These are phyloP conservation scores for Keiferia lycopersicella DNA, from an alignment of 2,888 invertebrate species.

Conservation along the genomic window DNA sequence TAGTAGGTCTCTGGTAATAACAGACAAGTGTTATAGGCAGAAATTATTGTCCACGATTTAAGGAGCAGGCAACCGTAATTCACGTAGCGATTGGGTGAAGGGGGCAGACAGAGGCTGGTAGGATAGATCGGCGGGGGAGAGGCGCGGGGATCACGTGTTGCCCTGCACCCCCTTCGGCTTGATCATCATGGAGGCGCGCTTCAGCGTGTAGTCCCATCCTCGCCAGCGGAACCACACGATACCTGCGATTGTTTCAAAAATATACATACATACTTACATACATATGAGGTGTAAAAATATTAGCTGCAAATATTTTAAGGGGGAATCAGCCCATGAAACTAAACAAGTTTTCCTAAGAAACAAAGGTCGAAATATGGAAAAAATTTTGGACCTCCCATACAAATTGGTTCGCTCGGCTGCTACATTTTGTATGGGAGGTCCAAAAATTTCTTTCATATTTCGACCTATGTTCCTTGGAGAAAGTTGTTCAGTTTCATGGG, in stretches of 20 bases:
- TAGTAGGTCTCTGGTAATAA: not conserved
- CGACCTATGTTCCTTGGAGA: no score
- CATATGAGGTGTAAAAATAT: no score
- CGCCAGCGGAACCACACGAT: slow-evolving; percentile 98
- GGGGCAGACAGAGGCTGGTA: slow-evolving; percentile 62
- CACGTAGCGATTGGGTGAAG: slow-evolving; percentile 53
- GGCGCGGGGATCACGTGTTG: slow-evolving; percentile 62
- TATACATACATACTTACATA: not conserved
- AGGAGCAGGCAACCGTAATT: slow-evolving; percentile 49
- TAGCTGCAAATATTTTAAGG: no score
- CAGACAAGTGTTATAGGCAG: no score
- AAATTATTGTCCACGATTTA: not conserved
- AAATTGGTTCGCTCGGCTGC: no score
- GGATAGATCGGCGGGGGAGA: slow-evolving; percentile 36
- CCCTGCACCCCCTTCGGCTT: slow-evolving; percentile 86
- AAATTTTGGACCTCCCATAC: no score
- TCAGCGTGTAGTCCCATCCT: slow-evolving; percentile 96
- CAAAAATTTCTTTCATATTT: no score
- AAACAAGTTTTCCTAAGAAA: no score
- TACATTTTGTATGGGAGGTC: no score
- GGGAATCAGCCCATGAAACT: no score
- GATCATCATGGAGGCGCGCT: slow-evolving; percentile 95
- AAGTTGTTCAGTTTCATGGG: no score
- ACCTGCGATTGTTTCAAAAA: slow-evolving; percentile 70
- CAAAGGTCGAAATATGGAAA: no score